Evolutionary conservation across 2,888 invertebrate species (phyloP), one percentile per base, ranked within the genome.

Genomic region (Agrochola macilenta): DNA sequence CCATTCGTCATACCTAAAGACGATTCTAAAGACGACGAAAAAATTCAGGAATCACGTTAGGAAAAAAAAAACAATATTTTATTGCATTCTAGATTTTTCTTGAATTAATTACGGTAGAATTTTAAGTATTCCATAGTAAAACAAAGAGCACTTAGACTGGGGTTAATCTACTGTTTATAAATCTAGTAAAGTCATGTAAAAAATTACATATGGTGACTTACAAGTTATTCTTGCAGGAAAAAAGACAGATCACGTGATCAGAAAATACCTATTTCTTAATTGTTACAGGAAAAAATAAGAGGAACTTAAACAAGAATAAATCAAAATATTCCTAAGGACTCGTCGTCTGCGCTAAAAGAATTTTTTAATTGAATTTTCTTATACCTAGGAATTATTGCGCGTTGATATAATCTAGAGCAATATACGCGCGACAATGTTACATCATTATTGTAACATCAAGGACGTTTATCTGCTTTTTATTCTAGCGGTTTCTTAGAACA

Each of bases 271-370:
- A 64, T 76, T 72, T 64, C 64, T 60, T 81, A 63, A 69, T 57
- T 35, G 57, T 35, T 58, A 7, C 58, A 60, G 65, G 65, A 74
- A 76, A 78, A 77, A 77, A 79, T 39, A 39, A n/a, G 52, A 74
- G 39, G 39, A 63, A 78, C 49, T 72, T 65, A 54, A 69, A 65
- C 58, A 66, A 69, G 79, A 82, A 83, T 76, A 81, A 78, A 69
- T 83, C 73, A 84, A 84, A 79, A 83, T 88, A 85, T 87, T 88
- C 85, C 87, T 69, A 69, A 58, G 70, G 43, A 52, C 17, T 49
- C 14, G 63, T 54, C 52, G 49, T 35, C 20, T 64, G 46, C 52
- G 70, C 57, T 39, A 30, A 39, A 82, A 79, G 89, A 81, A 84
- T 81, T 69, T 58, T 84, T 86, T 46, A 39, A 83, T 77, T 76